A percentile compares a stretch with the other conserved stretches of the same genome.
These are phyloP conservation scores for Takifugu ocellatus DNA, from an alignment of 2,797 vertebrate genomes.

Conservation along the genomic window DNA sequence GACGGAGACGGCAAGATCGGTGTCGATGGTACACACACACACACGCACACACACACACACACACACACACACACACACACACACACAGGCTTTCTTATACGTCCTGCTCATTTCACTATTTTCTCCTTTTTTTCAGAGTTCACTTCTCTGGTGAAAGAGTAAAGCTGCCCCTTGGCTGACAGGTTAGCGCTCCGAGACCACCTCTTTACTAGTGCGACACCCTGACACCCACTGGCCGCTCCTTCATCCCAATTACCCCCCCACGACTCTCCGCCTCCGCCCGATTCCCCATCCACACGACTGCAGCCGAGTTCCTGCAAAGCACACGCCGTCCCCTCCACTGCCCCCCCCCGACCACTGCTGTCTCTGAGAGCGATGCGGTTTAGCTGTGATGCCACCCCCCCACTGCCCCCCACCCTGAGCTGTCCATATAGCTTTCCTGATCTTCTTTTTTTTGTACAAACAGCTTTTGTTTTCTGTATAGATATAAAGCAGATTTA, in stretches of 20 bases:
- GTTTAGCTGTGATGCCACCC: slow-evolving; percentile 17
- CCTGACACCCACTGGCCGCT: slow-evolving; percentile 17
- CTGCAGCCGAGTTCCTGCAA: slow-evolving; percentile 27
- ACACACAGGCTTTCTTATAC: not conserved
- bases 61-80: not conserved
- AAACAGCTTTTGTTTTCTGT: slow-evolving; percentile 59
- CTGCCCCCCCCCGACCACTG: slow-evolving; percentile 8
- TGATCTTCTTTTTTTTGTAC: slow-evolving; percentile 71
- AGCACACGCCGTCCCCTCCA: slow-evolving; percentile 19
- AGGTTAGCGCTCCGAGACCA: slow-evolving; percentile 50
- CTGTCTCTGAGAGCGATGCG: slow-evolving; percentile 12
- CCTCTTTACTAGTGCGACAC: slow-evolving; percentile 57
- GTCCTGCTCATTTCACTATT: not conserved
- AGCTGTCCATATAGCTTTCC: slow-evolving; percentile 43
- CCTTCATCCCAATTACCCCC: slow-evolving; percentile 4
- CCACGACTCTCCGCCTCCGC: slow-evolving; percentile 10
- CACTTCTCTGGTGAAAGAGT: slow-evolving; percentile 87
- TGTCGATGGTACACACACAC: slow-evolving; percentile 80
- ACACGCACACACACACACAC: too few relatives aligned
- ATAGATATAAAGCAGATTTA: slow-evolving; percentile 52
- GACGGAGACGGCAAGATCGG: slow-evolving; percentile 97
- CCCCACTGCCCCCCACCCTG: not conserved
- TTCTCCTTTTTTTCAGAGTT: slow-evolving; percentile 84
- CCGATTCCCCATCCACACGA: slow-evolving; percentile 19
- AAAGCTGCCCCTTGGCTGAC: slow-evolving; percentile 63